Conservation (phyloP, 2,797 vertebrate genomes). For the Agapornis canus region DNA sequence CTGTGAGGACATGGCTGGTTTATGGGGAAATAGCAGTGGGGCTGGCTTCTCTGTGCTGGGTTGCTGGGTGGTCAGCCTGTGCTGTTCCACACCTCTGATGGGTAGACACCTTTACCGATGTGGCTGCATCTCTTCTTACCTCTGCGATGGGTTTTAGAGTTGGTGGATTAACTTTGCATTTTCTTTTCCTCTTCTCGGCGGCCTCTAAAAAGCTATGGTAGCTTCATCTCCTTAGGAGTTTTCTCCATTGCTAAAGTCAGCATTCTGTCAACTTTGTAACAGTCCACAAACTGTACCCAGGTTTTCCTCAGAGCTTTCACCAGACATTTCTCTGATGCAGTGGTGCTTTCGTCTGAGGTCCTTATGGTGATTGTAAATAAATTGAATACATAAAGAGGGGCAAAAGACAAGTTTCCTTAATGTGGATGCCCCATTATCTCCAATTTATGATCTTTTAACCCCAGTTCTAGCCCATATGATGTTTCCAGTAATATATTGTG, state of each 20-base stretch:
- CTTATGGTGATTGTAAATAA: neutral
- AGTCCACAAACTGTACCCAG: neutral
- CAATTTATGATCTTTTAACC: neutral
- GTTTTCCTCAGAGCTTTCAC: neutral
- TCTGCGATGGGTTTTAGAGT: rapidly evolving
- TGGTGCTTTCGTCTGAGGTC: neutral
- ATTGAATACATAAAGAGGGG: neutral
- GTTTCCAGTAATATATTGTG: neutral
- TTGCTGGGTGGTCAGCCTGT: neutral
- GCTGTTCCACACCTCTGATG: neutral
- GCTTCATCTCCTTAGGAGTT: neutral
- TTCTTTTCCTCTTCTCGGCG: neutral
- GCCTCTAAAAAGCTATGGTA: neutral
- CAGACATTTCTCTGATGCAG: neutral
- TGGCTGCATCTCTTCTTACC: neutral
- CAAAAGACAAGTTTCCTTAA: neutral
- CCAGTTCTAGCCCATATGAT: neutral
- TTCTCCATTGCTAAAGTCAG: neutral
- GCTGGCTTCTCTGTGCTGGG: neutral
- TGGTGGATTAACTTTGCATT: neutral
- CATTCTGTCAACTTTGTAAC: neutral
- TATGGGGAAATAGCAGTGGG: neutral
- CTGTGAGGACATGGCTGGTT: neutral
- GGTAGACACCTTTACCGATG: neutral
- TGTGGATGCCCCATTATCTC: neutral